A percentile compares a stretch with the other conserved stretches of the same genome.
These are phyloP conservation scores for Galeopterus variegatus DNA, from an alignment of 2,113 vertebrate species.

Conservation along the genomic window DNA sequence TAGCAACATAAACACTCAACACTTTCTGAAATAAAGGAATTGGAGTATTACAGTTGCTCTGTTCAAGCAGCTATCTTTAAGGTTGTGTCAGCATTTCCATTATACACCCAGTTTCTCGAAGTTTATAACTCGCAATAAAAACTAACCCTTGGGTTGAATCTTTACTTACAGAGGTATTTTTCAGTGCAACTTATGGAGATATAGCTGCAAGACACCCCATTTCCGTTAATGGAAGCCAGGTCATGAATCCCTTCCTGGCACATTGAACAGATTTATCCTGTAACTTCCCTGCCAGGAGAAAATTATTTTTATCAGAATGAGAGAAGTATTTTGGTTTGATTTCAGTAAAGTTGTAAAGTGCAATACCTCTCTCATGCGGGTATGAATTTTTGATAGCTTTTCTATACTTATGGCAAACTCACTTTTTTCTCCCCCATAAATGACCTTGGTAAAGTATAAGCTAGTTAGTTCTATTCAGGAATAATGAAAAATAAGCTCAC, in stretches of 20 bases:
- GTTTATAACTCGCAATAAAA: constrained; percentile 84
- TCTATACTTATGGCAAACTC: not conserved
- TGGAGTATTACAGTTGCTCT: constrained; percentile 55
- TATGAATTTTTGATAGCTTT: constrained; percentile 70
- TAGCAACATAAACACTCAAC: constrained; percentile 81
- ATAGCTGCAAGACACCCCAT: constrained; percentile 79
- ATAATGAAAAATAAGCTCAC: constrained; percentile 32
- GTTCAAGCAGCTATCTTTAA: constrained; percentile 79
- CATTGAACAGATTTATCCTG: constrained; percentile 77
- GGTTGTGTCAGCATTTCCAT: constrained; percentile 81
- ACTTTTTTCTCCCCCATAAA: not conserved
- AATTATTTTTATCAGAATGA: constrained; percentile 81
- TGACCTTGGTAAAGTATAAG: constrained; percentile 64
- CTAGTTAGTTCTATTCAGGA: not conserved
- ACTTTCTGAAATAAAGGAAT: constrained; percentile 80
- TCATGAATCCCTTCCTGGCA: constrained; percentile 80
- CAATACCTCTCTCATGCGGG: not conserved
- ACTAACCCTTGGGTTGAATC: constrained; percentile 79
- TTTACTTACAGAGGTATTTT: constrained; percentile 76
- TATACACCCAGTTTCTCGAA: constrained; percentile 79
- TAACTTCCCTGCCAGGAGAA: constrained; percentile 67
- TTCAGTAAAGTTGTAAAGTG: constrained; percentile 72
- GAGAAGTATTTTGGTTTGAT: constrained; percentile 77
- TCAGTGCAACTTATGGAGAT: constrained; percentile 78
- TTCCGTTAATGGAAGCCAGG: constrained; percentile 78